Percentiles rank a stretch among this genome's conserved stretches.
These are phyloP conservation scores for Drosophila nasuta DNA, from an alignment of 1,140 invertebrate species.

Conservation along the genomic window DNA sequence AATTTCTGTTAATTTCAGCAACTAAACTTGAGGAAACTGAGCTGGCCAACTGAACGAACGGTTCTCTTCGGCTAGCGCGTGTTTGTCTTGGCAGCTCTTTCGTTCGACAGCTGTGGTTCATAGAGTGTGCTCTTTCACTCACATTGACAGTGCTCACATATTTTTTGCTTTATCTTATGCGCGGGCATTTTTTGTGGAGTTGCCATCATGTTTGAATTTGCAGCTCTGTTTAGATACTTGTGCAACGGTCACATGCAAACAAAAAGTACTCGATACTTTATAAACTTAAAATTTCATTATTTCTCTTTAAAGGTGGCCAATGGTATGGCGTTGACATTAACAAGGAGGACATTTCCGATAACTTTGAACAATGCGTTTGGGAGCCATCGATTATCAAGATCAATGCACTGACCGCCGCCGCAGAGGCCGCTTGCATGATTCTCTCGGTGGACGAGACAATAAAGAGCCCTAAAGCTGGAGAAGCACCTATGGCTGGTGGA, in stretches of 20 bases:
- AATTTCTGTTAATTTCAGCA: constrained; percentile 2
- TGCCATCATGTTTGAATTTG: constrained; percentile 50
- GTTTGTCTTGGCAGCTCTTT: constrained; percentile 70
- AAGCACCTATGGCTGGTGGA: constrained; percentile 86
- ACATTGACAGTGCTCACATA: constrained; percentile 6
- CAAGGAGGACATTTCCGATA: constrained; percentile 97
- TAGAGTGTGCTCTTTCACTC: constrained; percentile 74
- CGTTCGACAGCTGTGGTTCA: constrained; percentile 28
- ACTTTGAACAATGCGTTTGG: constrained; percentile 97
- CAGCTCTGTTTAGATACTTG: constrained; percentile 17
- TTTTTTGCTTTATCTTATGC: constrained; percentile 43
- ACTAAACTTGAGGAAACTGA: constrained; percentile 22
- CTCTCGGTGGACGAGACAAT: constrained; percentile 99
- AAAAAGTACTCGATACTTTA: constrained; percentile 1
- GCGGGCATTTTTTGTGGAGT: constrained; percentile 50
- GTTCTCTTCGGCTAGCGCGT: constrained; percentile 54
- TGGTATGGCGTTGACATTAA: constrained; percentile 99
- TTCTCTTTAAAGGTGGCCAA: constrained; percentile 85
- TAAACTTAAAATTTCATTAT: constrained; percentile 10
- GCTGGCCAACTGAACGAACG: constrained; percentile 24
- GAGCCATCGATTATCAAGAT: constrained; percentile 98
- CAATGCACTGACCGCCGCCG: constrained; percentile 97
- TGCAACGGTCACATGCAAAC: neutral
- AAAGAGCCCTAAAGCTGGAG: constrained; percentile 92
- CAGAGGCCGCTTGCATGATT: constrained; percentile 97